Base-by-base conservation (phyloP, 2,113 vertebrate species). In the Mesitornis unicolor region DNA sequence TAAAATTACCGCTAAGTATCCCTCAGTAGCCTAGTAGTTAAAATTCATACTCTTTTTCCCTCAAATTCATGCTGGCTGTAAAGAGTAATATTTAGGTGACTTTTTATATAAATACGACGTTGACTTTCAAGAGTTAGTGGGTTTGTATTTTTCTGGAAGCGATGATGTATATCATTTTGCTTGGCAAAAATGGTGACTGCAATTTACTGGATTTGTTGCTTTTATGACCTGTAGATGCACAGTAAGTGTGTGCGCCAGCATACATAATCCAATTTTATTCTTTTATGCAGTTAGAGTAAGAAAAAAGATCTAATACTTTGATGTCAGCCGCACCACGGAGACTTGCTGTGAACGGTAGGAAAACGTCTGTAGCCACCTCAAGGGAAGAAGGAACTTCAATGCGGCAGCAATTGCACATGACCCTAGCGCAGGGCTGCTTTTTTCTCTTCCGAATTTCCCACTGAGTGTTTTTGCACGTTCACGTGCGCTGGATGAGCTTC, bases 151-250 rank as follows among this genome's bases (percentile, higher is more conserved):
- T 92, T 69, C 79, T 81, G 67, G 64, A 93, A 79, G 40, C 65
- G 87, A 71, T 70, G 76, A 59, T 71, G 47, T 69, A 84, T 90
- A 94, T 94, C 43, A 69, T 63, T 90, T 84, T 77, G 33, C 56
- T 43, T 84, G 80, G 84, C 81, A 88, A 81, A 87, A 94, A 45
- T 1, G 1, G 22, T 70, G 42, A 54, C 29, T 25, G 60, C 68
- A 63, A 33, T 93, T 90, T 90, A 57, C 76, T 78, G 86, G 54
- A 92, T 95, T 92, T 95, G 89, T 80, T 84, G 76, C 43, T 95
- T 96, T 90, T 94, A 81, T 67, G 94, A 97, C 71, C 83, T 74
- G 63, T 88, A 70, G 86, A 70, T 89, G 83, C 71, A 54, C 61
- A 11, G 42, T 13, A n/a, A n/a, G 70, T 59, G 45, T 57, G n/a